Conservation (phyloP, 2,888 invertebrate species). For the Drosophila antonietae region DNA sequence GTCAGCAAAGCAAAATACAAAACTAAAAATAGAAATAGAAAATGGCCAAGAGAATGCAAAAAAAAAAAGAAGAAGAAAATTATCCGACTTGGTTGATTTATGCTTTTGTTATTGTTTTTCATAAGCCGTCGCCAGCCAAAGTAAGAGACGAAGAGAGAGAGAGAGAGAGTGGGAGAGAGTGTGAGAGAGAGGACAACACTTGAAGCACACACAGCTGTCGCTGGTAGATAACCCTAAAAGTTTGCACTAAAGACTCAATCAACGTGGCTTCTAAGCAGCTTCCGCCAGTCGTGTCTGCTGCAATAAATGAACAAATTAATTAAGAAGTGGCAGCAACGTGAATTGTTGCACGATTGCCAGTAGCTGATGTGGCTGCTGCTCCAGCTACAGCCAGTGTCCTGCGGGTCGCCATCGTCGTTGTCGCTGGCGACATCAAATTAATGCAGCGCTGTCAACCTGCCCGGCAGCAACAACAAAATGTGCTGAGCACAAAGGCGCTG, state of each 20-base stretch:
- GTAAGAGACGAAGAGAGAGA: background rate
- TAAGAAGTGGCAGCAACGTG: slow-evolving; percentile 67
- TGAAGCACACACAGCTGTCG: slow-evolving; percentile 39
- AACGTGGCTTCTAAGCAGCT: slow-evolving; percentile 56
- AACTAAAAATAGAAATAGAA: slow-evolving; percentile 10
- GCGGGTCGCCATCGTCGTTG: slow-evolving; percentile 17
- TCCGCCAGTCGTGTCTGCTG: slow-evolving; percentile 15
- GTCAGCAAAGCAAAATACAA: slow-evolving; percentile 39
- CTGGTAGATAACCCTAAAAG: slow-evolving; percentile 53
- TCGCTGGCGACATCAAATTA: slow-evolving; percentile 64
- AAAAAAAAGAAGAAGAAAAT: slow-evolving; percentile 41
- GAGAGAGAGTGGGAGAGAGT: slow-evolving; percentile 24
- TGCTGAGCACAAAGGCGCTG: slow-evolving; percentile 61
- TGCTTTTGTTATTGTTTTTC: slow-evolving; percentile 77
- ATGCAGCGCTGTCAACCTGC: slow-evolving; percentile 55
- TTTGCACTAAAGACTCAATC: slow-evolving; percentile 65
- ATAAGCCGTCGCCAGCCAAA: slow-evolving; percentile 42
- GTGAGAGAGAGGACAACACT: slow-evolving; percentile 13
- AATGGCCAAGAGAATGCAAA: background rate
- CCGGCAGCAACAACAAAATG: slow-evolving; percentile 12
- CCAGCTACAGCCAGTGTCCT: slow-evolving; percentile 29
- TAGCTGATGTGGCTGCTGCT: slow-evolving; percentile 8
- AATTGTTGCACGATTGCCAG: slow-evolving; percentile 75
- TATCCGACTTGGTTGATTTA: slow-evolving; percentile 71
- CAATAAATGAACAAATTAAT: slow-evolving; percentile 78